These are phyloP conservation scores for Dendrocopos noguchii DNA, from an alignment of 2,113 vertebrate species.

Conservation along the genomic window DNA sequence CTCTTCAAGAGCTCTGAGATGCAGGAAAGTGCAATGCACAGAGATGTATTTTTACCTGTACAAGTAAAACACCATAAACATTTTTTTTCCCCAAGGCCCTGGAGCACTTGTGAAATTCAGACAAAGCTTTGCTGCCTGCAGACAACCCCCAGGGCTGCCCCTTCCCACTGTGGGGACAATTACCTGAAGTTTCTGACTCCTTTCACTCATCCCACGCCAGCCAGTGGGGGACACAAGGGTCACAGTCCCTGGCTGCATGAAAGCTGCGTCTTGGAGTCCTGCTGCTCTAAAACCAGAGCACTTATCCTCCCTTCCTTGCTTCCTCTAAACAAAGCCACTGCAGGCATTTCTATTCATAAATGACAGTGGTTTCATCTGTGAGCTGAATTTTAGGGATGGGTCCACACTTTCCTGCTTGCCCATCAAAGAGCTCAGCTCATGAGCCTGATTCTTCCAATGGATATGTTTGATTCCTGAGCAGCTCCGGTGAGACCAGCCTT, in stretches of 20 bases:
- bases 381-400: background rate
- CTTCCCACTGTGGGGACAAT: background rate
- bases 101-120: background rate
- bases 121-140: background rate
- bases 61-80: background rate
- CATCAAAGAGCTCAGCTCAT: background rate
- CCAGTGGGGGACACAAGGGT: background rate
- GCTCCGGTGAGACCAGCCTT: background rate
- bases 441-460: background rate
- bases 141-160: background rate
- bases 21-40: background rate
- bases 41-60: background rate
- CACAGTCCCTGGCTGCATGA: background rate
- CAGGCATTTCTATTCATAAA: background rate
- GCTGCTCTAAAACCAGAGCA: background rate
- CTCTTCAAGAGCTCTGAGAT: background rate
- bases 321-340: background rate
- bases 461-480: background rate
- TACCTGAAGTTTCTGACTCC: background rate
- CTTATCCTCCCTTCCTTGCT: rapidly evolving
- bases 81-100: background rate
- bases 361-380: background rate
- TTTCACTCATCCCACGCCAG: background rate
- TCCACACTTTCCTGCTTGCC: background rate
- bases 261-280: background rate